A percentile compares a stretch with the other conserved stretches of the same genome.
Conservation (phyloP, 2,888 invertebrate species). For the Adineta ricciae region DNA sequence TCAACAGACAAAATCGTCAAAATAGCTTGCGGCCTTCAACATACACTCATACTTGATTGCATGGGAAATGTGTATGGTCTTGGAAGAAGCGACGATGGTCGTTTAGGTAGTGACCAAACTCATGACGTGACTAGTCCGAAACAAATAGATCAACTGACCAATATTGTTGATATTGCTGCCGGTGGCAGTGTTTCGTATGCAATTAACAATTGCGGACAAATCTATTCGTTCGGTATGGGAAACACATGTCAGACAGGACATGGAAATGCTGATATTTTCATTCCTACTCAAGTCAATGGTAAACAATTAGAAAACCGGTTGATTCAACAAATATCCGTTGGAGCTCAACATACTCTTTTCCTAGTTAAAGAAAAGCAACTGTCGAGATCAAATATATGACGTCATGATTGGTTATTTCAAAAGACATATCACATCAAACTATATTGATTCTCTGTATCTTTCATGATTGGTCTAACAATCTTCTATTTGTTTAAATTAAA, state of each 20-base stretch:
- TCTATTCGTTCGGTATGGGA: conserved; percentile 29
- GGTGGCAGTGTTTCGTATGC: conserved; percentile 32
- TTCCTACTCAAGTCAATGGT: conserved; percentile 9
- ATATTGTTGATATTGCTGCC: conserved; percentile 32
- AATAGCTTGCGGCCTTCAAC: conserved; percentile 32
- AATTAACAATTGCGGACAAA: conserved; percentile 23
- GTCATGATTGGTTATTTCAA: not conserved
- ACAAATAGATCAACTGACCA: conserved; percentile 1
- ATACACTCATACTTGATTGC: conserved; percentile 30
- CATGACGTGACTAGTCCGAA: not conserved
- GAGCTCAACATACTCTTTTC: conserved; percentile 32
- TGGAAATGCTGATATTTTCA: conserved; percentile 25
- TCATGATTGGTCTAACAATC: not conserved
- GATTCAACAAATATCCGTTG: conserved; percentile 23
- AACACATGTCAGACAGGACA: conserved; percentile 29
- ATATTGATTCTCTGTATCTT: not conserved
- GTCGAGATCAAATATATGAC: too few species aligned
- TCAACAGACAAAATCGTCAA: conserved; percentile 6
- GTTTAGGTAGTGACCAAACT: conserved; percentile 21
- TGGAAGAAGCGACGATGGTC: conserved; percentile 27
- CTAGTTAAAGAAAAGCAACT: not conserved
- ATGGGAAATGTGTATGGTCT: conserved; percentile 24
- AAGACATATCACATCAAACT: not conserved
- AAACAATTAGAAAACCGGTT: conserved; percentile 26
- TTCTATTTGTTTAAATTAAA: not conserved